Percentiles rank a stretch among this genome's conserved stretches.
Conservation (phyloP, 2,113 vertebrate species). For the Mellivora capensis region DNA sequence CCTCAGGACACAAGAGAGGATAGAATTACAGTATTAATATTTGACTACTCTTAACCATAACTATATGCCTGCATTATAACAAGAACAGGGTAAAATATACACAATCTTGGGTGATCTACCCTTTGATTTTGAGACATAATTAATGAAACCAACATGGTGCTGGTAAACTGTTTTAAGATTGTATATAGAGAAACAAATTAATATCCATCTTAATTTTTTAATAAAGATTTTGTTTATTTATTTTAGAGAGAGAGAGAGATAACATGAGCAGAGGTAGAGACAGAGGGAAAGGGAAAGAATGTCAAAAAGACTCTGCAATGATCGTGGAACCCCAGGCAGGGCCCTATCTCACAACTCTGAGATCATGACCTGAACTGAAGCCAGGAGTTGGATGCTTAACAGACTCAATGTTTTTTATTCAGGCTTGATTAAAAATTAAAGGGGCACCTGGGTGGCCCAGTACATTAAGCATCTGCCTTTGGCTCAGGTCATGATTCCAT, state of each 20-base stretch:
- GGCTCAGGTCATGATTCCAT: no score
- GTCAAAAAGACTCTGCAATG: not conserved
- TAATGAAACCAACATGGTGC: not conserved
- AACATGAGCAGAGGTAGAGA: not conserved
- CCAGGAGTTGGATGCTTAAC: not conserved
- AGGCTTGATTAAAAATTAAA: constrained; percentile 27
- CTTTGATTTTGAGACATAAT: not conserved
- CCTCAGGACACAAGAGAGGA: not conserved
- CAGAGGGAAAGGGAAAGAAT: not conserved
- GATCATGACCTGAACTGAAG: not conserved
- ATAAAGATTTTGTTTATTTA: not conserved
- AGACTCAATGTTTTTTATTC: not conserved
- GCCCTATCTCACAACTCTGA: not conserved
- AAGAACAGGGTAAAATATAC: not conserved
- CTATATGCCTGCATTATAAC: not conserved
- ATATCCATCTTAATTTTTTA: not conserved
- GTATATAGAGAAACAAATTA: not conserved
- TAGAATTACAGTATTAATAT: not conserved
- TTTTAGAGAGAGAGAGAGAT: not conserved
- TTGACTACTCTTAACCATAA: not conserved
- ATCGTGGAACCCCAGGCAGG: not conserved
- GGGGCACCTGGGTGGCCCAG: no score
- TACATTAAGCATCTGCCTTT: no score
- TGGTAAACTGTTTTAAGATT: not conserved
- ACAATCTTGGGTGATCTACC: not conserved